Conservation (phyloP, 2,113 vertebrate species). For the Brienomyrus longianalis region DNA sequence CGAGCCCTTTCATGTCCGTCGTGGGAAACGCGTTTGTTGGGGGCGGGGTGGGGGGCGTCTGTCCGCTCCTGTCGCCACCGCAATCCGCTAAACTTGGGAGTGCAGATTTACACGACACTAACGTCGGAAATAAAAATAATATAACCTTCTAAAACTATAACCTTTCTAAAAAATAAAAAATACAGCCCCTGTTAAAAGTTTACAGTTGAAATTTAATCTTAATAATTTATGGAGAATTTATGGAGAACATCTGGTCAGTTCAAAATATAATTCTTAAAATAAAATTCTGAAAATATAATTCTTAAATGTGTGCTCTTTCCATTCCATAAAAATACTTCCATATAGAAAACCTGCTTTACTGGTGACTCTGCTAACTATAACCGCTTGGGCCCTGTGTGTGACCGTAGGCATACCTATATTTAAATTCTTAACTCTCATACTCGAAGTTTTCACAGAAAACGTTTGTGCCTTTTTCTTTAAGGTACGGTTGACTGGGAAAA, state of each 20-base stretch:
- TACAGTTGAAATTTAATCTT: not conserved
- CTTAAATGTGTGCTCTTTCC: not conserved
- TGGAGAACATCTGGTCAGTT: not conserved
- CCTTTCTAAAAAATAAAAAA: not conserved
- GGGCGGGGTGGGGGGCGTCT: not conserved
- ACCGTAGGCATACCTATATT: not conserved
- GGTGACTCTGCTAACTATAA: not conserved
- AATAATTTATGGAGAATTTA: not conserved
- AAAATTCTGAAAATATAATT: not conserved
- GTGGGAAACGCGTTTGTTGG: not conserved
- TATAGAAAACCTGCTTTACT: not conserved
- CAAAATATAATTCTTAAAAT: not conserved
- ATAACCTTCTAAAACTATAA: not conserved
- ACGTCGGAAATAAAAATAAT: not conserved
- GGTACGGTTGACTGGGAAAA: not conserved
- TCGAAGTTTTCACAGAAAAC: not conserved
- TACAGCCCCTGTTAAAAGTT: not conserved
- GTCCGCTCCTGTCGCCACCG: not conserved
- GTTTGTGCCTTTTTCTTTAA: not conserved
- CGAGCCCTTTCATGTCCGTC: slow-evolving; percentile 20
- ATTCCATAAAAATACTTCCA: not conserved
- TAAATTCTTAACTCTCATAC: not conserved
- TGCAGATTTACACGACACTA: not conserved
- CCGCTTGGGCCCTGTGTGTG: not conserved
- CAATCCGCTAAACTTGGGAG: not conserved